Conservation (phyloP, 1,140 invertebrate genomes). For the Battus philenor region DNA sequence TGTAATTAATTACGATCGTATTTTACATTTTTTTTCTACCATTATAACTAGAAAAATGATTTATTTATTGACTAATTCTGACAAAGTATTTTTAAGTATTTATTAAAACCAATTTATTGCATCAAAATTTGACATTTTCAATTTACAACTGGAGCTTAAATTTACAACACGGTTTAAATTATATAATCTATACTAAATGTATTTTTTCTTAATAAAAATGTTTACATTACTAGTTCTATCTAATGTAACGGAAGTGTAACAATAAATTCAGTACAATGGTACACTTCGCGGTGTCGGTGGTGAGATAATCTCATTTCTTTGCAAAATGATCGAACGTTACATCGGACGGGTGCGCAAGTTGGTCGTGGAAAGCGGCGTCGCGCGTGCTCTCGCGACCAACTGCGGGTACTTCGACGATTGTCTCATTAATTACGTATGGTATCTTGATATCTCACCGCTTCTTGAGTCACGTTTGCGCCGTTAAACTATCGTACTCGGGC, state of each 20-base stretch:
- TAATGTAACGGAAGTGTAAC: not conserved
- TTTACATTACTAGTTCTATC: not conserved
- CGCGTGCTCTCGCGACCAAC: conserved; percentile 10
- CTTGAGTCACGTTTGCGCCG: conserved; percentile 7
- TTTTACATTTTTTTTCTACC: too few relatives aligned
- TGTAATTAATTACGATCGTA: too few relatives aligned
- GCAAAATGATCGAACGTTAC: conserved; percentile 6
- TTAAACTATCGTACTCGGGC: conserved; percentile 7
- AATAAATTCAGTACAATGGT: too few relatives aligned
- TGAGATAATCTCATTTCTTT: conserved; percentile 9
- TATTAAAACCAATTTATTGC: too few relatives aligned
- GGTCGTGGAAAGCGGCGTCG: conserved; percentile 22
- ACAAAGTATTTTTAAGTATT: too few relatives aligned
- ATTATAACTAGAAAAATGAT: too few relatives aligned
- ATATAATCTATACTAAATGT: too few relatives aligned
- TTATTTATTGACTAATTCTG: too few relatives aligned
- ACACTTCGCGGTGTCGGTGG: not conserved
- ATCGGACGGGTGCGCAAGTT: conserved; percentile 18
- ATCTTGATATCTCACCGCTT: conserved; percentile 10
- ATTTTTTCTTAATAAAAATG: too few relatives aligned
- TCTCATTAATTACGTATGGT: conserved; percentile 13
- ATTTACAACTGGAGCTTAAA: too few relatives aligned
- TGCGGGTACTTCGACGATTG: conserved; percentile 4
- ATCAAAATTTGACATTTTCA: too few relatives aligned
- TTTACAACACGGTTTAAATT: too few relatives aligned